Percentiles rank a stretch among this genome's conserved stretches.
These are phyloP conservation scores for Macaria liturata DNA, from an alignment of 2,888 invertebrate species.

Conservation along the genomic window DNA sequence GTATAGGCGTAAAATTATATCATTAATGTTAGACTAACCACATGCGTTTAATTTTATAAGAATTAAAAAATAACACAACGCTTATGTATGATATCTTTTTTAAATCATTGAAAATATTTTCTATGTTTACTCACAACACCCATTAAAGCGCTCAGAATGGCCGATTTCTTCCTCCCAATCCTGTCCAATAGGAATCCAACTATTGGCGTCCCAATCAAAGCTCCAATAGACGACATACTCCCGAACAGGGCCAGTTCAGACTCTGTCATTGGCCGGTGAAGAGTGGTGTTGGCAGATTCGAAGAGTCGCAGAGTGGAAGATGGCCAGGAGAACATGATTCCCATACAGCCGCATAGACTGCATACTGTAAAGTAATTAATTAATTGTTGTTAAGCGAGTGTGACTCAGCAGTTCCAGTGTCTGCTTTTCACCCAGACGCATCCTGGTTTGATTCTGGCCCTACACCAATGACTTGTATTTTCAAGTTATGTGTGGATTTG, in stretches of 20 bases:
- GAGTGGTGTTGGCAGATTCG: conserved; percentile 55
- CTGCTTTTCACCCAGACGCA: too few relatives aligned
- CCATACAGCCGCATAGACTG: conserved; percentile 54
- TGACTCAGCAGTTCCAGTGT: too few relatives aligned
- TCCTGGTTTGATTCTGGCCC: too few relatives aligned
- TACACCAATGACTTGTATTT: too few relatives aligned
- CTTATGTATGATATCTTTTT: neutral
- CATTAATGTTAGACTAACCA: too few relatives aligned
- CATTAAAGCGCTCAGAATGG: conserved; percentile 42
- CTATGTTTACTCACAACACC: conserved; percentile 51
- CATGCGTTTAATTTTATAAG: too few relatives aligned
- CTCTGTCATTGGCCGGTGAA: conserved; percentile 58
- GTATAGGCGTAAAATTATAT: too few relatives aligned
- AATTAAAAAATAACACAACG: too few relatives aligned
- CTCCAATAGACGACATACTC: conserved; percentile 57
- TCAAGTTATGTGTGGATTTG: too few relatives aligned
- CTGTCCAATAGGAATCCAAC: conserved; percentile 49
- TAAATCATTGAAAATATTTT: neutral
- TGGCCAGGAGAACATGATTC: conserved; percentile 62
- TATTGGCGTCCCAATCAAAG: conserved; percentile 52
- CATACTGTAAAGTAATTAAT: conserved; percentile 45
- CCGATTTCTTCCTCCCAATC: conserved; percentile 55
- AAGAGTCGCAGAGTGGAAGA: conserved; percentile 60
- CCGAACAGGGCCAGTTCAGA: conserved; percentile 56
- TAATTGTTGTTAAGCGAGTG: too few relatives aligned